Evolutionary conservation across 1,140 invertebrate species (phyloP), one percentile per base, ranked within the genome.

Genomic region (Ctenoplectra terminalis): DNA sequence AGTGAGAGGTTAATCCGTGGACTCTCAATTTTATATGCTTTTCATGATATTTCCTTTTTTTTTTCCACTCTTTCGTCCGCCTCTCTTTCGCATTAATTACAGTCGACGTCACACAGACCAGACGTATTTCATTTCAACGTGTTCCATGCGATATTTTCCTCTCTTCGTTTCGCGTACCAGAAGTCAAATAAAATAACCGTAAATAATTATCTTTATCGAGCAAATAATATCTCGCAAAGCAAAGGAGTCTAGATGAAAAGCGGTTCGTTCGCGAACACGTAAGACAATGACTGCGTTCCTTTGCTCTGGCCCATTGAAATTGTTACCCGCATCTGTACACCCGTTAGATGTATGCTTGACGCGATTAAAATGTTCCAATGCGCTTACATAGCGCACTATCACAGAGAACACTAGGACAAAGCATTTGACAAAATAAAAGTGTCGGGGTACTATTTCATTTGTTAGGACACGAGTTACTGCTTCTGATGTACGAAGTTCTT

Each of bases 31-130:
- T 67, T 75, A 75, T 60, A 66, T 43, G 61, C 60, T 67, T 66
- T 73, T 80, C 70, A 63, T 72, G 58, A 43, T 61, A 17, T 0
- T 72, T 72, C 29, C 40, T 20, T 76, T 23, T 34, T 48, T 48
- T 13, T 58, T 67, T 70, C n/a, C 58, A 69, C 69, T 48, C 73
- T 73, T 60, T 43, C 71, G 58, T 73, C 64, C 43, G 48, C 56
- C 69, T 46, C 79, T 69, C 52, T 82, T 70, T 73, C 73, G 73
- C 73, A 70, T 80, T 86, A 86, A 86, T 86, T 85, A 78, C 85
- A 78, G 75, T 60, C 79, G 50, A 78, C 70, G 63, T 78, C 54
- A 61, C 46, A 54, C 48, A 15, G 66, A 56, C 46, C 72, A 72
- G 50, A 81, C 78, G 61, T 46, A 26, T 66, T 56, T 46, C 66